These are phyloP conservation scores for Diadegma fenestrale DNA, from an alignment of 2,888 invertebrate species.

Conservation along the genomic window DNA sequence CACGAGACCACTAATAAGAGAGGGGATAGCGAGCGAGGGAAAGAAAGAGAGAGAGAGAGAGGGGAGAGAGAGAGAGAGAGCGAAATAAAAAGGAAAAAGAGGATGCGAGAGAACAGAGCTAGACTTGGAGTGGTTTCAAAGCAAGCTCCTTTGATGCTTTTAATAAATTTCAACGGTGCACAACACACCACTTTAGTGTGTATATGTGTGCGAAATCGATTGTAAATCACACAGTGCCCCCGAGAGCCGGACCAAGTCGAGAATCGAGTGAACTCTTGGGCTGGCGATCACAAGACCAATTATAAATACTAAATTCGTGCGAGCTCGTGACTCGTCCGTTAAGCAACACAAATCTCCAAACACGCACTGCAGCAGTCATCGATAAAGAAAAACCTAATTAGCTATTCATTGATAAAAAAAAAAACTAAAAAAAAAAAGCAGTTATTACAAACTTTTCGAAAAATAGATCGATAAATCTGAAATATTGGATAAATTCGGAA, in stretches of 20 bases:
- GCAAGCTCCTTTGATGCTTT: slow-evolving; percentile 73
- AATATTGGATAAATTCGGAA: background rate
- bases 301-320: slow-evolving; percentile 67
- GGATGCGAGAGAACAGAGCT: slow-evolving; percentile 58
- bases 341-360: slow-evolving; percentile 45
- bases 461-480: background rate
- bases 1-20: slow-evolving; percentile 52
- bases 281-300: slow-evolving; percentile 57
- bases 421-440: background rate
- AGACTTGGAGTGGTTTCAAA: slow-evolving; percentile 74
- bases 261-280: slow-evolving; percentile 56
- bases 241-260: slow-evolving; percentile 51
- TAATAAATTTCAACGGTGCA: slow-evolving; percentile 74
- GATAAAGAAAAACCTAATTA: background rate
- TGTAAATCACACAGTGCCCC: slow-evolving; percentile 69
- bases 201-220: slow-evolving; percentile 70
- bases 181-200: slow-evolving; percentile 68
- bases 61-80: background rate
- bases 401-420: background rate
- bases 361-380: slow-evolving; percentile 16
- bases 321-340: slow-evolving; percentile 50
- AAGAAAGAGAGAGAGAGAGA: slow-evolving; percentile 1
- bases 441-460: background rate
- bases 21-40: slow-evolving; percentile 27
- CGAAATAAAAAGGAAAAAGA: slow-evolving; percentile 28